Evolutionary conservation across 2,113 vertebrate species (phyloP).

Genomic region (Lutjanus erythropterus): DNA sequence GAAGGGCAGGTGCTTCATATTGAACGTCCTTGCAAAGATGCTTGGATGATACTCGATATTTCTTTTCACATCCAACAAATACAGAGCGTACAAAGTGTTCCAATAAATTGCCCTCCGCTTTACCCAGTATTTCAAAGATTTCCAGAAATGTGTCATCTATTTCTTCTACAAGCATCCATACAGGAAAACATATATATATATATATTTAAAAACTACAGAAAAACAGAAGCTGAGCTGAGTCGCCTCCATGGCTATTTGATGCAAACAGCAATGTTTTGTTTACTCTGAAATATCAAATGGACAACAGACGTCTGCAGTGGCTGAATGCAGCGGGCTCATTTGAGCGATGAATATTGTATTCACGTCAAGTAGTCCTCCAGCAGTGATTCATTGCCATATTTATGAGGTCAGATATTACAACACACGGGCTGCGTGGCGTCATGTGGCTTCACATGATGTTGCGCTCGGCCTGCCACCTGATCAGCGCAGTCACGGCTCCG

Average conservation of each 20-base stretch:
- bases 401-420: slow-evolving; percentile 44
- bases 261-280: not conserved
- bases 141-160: not conserved
- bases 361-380: slow-evolving; percentile 27
- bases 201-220: too few species aligned
- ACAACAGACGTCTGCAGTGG: not conserved
- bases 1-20: not conserved
- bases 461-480: not conserved
- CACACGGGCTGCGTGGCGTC: not conserved
- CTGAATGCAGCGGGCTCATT: not conserved
- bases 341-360: slow-evolving; percentile 45
- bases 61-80: slow-evolving; percentile 14
- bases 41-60: not conserved
- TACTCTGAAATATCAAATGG: not conserved
- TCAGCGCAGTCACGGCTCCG: not conserved
- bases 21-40: not conserved
- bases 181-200: too few species aligned
- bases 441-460: slow-evolving; percentile 19
- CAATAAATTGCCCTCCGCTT: not conserved
- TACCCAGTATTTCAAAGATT: not conserved
- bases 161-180: not conserved
- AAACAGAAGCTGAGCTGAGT: not conserved
- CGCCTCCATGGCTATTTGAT: not conserved
- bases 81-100: slow-evolving; percentile 1
- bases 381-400: slow-evolving; percentile 41